Base-by-base conservation (phyloP, 2,797 vertebrate genomes). In the Avahi laniger region DNA sequence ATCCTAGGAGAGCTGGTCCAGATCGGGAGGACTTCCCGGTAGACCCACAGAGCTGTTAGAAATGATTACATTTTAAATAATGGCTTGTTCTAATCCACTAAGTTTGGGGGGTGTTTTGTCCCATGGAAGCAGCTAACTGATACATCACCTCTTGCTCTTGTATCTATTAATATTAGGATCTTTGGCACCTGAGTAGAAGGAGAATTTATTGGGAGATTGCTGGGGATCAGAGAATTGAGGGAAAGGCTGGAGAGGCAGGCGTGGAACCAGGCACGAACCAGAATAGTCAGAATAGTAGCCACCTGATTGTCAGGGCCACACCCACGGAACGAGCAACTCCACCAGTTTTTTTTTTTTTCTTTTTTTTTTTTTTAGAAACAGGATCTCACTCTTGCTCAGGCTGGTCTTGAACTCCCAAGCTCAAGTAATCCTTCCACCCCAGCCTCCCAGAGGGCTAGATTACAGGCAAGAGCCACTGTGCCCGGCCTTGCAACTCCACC, bases 111-210 rank as follows among this genome's bases (percentile, higher is more conserved):
- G 0, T n/a, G 0, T 65, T 93, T 93, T 67, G 35, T 89, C 65
- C 48, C 33, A 12, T 10, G 70, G 63, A 43, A 54, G 24, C 28
- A 28, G 67, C 89, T 78, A 43, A 38, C 28, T 41, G 85, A 46
- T 28, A 30, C 3, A 12, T 76, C 5, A 2, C 12, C 78, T 80
- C 18, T 91, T 76, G 5, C 28, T 90, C 57, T 73, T 46, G 7
- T 9, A 79, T 14, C 26, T 73, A 8, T 75, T 20, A 79, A 59
- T 59, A 12, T 28, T 54, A 54, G 54, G 38, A 41, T 26, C 50
- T 80, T 93, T 38, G 54, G 59, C 73, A 54, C 33, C 70, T 93
- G 75, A 57, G 15, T 69, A 46, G 85, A 75, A 83, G 38, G 63
- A 61, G 78, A 72, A 43, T 20, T 80, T 79, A 10, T 14, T 43